Evolutionary conservation across 2,113 vertebrate genomes (phyloP), one percentile per base, ranked within the genome.

Genomic region (Rafetus swinhoei): DNA sequence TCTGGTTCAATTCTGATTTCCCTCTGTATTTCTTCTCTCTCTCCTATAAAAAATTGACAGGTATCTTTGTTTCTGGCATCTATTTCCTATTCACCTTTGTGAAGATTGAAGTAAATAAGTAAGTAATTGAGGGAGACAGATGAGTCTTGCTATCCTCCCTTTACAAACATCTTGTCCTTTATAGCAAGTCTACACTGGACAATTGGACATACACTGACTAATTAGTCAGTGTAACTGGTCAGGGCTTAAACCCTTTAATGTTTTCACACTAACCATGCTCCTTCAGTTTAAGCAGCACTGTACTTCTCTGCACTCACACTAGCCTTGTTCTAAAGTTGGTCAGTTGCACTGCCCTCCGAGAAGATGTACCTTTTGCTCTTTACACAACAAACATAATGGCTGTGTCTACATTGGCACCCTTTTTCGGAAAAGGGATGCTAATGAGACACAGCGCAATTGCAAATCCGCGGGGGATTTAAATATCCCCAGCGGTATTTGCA

Each of bases 31-130:
- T 97, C 62, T 94, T 94, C 91, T 96, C 89, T 87, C 92, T 94
- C 85, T 88, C 74, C 69, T 72, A 86, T 24, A 93, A 90, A 84
- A 94, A 94, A 82, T 86, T 93, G 96, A 95, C 79, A 97, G 93
- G 81, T 93, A 95, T 90, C 93, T 97, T 90, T 86, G 82, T 85
- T 93, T 94, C 87, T 96, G 74, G 88, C 97, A 97, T 98, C 94
- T 98, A 97, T 96, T 98, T 97, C 82, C 89, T 97, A 97, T 98
- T 97, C 94, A 90, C 88, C 97, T 97, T 97, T 92, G 90, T 90
- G 95, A 94, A 88, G 85, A 92, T 90, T 94, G 89, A 97, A 97
- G 94, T 94, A 95, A 97, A 97, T 92, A 97, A 97, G 95, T 45
- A 45, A 45, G 45, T 96, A 90, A 96, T 97, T 95, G 95, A 86